phyloP scores from a whole-genome alignment of 2,113 vertebrate genomes.

The Notothenia coriiceps region DNA sequence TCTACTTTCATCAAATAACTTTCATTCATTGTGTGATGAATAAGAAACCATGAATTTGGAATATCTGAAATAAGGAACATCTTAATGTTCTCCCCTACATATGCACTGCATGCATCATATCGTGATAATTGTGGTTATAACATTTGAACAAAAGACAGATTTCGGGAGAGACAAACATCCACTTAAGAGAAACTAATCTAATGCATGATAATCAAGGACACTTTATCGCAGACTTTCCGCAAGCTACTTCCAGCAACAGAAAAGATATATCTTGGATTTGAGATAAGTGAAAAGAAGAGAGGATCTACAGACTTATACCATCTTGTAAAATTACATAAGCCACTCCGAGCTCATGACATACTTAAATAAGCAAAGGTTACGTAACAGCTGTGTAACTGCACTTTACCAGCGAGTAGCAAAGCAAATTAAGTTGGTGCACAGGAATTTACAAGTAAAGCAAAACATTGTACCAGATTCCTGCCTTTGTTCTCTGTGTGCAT shows the following conservation, averaged over 20 bases:
- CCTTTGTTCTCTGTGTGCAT: slow-evolving; percentile 82
- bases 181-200: slow-evolving; percentile 63
- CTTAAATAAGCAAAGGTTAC: slow-evolving; percentile 85
- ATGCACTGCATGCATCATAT: slow-evolving; percentile 37
- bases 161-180: slow-evolving; percentile 27
- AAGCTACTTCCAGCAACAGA: slow-evolving; percentile 66
- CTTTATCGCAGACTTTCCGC: slow-evolving; percentile 50
- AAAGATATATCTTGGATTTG: slow-evolving; percentile 71
- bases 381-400: slow-evolving; percentile 79
- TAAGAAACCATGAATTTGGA: slow-evolving; percentile 52
- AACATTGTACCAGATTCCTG: slow-evolving; percentile 82
- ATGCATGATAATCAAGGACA: slow-evolving; percentile 59
- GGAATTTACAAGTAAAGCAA: slow-evolving; percentile 84
- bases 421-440: slow-evolving; percentile 82
- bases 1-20: slow-evolving; percentile 48
- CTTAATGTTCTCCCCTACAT: slow-evolving; percentile 27
- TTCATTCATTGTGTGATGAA: slow-evolving; percentile 31
- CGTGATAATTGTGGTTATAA: slow-evolving; percentile 36
- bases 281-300: slow-evolving; percentile 69
- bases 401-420: slow-evolving; percentile 76
- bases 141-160: slow-evolving; percentile 4
- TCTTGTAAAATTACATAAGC: slow-evolving; percentile 86
- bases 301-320: slow-evolving; percentile 77
- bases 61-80: slow-evolving; percentile 49
- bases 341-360: slow-evolving; percentile 83